Conservation (phyloP, 2,888 invertebrate species). For the Yponomeuta malinellus region DNA sequence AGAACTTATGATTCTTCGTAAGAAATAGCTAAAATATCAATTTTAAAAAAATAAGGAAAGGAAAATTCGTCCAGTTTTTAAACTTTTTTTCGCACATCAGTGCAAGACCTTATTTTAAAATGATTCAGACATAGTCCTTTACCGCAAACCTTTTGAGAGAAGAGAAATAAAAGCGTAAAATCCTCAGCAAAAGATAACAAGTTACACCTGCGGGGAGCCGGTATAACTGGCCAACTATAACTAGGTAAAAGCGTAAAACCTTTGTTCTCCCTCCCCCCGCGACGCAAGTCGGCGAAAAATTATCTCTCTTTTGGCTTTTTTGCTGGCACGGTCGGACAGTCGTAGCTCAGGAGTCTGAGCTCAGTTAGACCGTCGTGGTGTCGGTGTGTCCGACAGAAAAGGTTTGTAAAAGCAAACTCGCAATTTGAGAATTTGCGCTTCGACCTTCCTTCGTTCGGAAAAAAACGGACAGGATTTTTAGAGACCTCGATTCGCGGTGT, state of each 20-base stretch:
- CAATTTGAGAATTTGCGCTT: not conserved
- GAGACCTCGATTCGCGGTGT: too few species aligned
- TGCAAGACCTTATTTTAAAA: not conserved
- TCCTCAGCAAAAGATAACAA: constrained; percentile 58
- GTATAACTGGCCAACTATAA: constrained; percentile 57
- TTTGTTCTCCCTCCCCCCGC: constrained; percentile 65
- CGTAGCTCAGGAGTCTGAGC: constrained; percentile 35
- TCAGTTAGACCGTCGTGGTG: constrained; percentile 53
- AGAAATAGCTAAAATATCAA: too few species aligned
- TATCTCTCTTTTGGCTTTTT: constrained; percentile 70
- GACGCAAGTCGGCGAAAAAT: constrained; percentile 61
- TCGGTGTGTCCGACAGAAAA: not conserved
- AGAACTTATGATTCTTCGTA: too few species aligned
- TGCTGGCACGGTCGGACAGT: constrained; percentile 48
- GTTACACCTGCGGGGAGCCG: constrained; percentile 63
- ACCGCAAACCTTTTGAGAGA: constrained; percentile 20
- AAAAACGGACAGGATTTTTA: too few species aligned
- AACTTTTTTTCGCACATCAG: not conserved
- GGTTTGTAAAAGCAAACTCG: not conserved
- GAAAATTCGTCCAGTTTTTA: too few species aligned
- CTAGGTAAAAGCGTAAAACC: constrained; percentile 61
- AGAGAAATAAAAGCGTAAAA: constrained; percentile 40
- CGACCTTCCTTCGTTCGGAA: not conserved
- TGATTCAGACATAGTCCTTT: not conserved
- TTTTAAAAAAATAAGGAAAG: too few species aligned